A percentile compares a stretch with the other conserved stretches of the same genome.
Evolutionary conservation across 2,113 vertebrate species (phyloP).

Genomic region (Girardinichthys multiradiatus): DNA sequence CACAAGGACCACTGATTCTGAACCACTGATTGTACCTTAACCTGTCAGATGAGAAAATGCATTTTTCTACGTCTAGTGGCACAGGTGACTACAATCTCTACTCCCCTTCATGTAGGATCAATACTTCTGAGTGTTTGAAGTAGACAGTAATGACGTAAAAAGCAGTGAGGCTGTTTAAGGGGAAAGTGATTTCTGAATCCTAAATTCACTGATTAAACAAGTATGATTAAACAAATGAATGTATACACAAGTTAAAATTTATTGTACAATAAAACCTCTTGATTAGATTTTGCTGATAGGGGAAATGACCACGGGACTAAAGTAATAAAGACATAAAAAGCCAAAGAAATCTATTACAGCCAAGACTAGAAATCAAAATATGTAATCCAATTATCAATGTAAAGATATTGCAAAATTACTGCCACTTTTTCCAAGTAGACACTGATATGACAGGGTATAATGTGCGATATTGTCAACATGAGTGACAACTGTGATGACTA

Average conservation of each 20-base stretch:
- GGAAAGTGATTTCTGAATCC: constrained; percentile 25
- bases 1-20: not conserved
- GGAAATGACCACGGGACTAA: not conserved
- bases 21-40: constrained; percentile 34
- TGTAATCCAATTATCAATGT: constrained; percentile 56
- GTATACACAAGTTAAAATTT: not conserved
- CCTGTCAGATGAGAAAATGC: constrained; percentile 30
- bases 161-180: constrained; percentile 12
- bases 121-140: constrained; percentile 57
- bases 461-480: constrained; percentile 48
- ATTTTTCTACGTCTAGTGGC: constrained; percentile 25
- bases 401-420: constrained; percentile 58
- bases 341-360: constrained; percentile 23
- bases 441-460: constrained; percentile 42
- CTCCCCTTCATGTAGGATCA: constrained; percentile 39
- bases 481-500: constrained; percentile 61
- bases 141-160: constrained; percentile 5
- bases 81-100: constrained; percentile 23
- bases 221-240: not conserved
- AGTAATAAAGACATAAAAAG: constrained; percentile 23
- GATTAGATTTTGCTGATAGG: constrained; percentile 18
- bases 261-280: constrained; percentile 2
- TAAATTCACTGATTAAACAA: not conserved
- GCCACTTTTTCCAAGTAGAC: constrained; percentile 48
- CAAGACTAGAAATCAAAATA: constrained; percentile 51